Conservation (phyloP, 2,797 vertebrate species). For the Sebastes miniatus region DNA sequence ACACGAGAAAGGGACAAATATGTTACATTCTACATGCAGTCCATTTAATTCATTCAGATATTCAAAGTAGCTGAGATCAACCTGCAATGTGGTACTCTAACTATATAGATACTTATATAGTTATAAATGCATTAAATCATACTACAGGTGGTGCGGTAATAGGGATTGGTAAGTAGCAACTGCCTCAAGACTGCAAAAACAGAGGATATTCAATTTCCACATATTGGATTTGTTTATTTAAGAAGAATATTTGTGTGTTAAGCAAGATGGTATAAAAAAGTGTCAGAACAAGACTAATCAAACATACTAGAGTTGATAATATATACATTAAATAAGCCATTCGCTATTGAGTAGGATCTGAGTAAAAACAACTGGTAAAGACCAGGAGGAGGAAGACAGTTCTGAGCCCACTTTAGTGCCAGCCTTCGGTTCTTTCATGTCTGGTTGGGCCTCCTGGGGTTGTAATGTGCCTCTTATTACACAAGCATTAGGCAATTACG, state of each 20-base stretch:
- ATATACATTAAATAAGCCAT: conserved; percentile 12
- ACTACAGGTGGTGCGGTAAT: neutral
- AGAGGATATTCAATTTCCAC: conserved; percentile 1
- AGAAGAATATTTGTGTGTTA: neutral
- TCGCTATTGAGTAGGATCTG: neutral
- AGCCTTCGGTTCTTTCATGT: conserved; percentile 70
- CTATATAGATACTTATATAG: neutral
- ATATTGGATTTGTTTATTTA: neutral
- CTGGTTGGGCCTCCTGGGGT: conserved; percentile 71
- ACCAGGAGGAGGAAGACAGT: conserved; percentile 35
- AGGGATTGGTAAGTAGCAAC: neutral
- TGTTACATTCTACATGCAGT: neutral
- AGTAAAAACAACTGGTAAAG: conserved; percentile 29
- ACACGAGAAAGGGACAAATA: neutral
- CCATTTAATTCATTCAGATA: neutral
- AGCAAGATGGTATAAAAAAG: neutral
- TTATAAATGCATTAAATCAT: neutral
- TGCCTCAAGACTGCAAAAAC: neutral
- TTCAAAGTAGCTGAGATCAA: neutral
- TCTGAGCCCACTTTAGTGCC: conserved; percentile 46
- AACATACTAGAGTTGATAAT: neutral
- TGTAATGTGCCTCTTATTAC: conserved; percentile 81
- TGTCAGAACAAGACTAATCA: neutral
- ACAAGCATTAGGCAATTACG: conserved; percentile 80
- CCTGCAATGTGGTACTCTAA: neutral